Evolutionary conservation across 2,888 invertebrate species (phyloP).

Genomic region (Dolichopus griseipennis): DNA sequence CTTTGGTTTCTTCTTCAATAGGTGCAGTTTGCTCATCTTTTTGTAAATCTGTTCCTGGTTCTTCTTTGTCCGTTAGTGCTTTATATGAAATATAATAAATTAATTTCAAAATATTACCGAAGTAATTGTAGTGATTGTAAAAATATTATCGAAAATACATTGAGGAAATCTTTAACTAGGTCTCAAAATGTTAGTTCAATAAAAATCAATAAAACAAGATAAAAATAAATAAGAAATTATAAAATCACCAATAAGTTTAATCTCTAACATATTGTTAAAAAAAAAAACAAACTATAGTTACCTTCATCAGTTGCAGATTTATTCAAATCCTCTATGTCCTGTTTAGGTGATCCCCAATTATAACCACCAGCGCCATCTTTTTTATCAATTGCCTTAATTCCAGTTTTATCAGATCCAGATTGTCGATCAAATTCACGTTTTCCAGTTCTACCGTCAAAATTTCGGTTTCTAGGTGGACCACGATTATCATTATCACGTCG

Average conservation of each 20-base stretch:
- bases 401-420: conserved; percentile 91
- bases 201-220: too few species aligned
- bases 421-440: conserved; percentile 91
- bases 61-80: conserved; percentile 36
- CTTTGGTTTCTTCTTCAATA: conserved; percentile 70
- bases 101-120: too few species aligned
- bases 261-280: not conserved
- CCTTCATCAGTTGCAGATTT: conserved; percentile 31
- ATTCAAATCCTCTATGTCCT: conserved; percentile 63
- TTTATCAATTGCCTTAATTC: conserved; percentile 88
- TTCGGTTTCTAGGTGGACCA: conserved; percentile 38
- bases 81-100: conserved; percentile 17
- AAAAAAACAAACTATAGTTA: not conserved
- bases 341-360: conserved; percentile 92
- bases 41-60: conserved; percentile 35
- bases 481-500: conserved; percentile 44
- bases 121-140: too few species aligned
- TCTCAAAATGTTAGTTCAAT: too few species aligned
- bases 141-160: too few species aligned
- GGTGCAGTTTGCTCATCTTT: conserved; percentile 43
- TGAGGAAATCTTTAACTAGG: too few species aligned
- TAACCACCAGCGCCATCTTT: conserved; percentile 83
- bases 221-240: too few species aligned
- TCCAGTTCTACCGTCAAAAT: conserved; percentile 50
- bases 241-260: too few species aligned